Evolutionary conservation across 2,888 invertebrate genomes (phyloP), one percentile per base, ranked within the genome.

Genomic region (Dromius quadrimaculatus): DNA sequence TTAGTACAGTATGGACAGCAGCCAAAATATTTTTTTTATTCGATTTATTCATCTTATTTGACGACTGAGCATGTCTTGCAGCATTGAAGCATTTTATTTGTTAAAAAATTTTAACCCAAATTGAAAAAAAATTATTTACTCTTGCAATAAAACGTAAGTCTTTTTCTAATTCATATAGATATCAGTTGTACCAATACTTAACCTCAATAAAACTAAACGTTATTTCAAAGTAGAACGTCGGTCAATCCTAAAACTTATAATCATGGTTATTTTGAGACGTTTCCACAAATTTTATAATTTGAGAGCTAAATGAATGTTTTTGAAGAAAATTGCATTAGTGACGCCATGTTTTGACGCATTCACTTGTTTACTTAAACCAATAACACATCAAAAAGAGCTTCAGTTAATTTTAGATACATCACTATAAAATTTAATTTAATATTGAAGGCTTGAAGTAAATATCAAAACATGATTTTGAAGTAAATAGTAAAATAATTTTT

Each of bases 1-100:
- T 34, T 38, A 13, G 65, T 38, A 22, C 57, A 41, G 15, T 11
- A 54, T 66, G 66, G 57, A 66, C 2, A 11, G 1, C 1, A 2
- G 66, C 66, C 66, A 66, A 66, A 66, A n/a, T 32, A 57, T 32
- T 57, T 66, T 66, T 66, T 54, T 50, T 38, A 54, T 65, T 65
- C 54, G 38, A 38, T 15, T 36, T 66, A 66, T 66, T 66, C 57
- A 66, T 54, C 54, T 66, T 66, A 66, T 66, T 66, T 57, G 57
- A 66, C 57, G 34, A 45, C 22, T 19, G 63, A n/a, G 4, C 13
- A n/a, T n/a, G n/a, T n/a, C n/a, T n/a, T n/a, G n/a, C n/a, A n/a
- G n/a, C n/a, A n/a, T n/a, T n/a, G n/a, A n/a, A n/a, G n/a, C n/a
- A n/a, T n/a, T n/a, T n/a, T n/a, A n/a, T n/a, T n/a, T n/a, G n/a